Percentiles rank a stretch among this genome's conserved stretches.
Conservation (phyloP, 2,888 invertebrate genomes). For the Xanthia icteritia region DNA sequence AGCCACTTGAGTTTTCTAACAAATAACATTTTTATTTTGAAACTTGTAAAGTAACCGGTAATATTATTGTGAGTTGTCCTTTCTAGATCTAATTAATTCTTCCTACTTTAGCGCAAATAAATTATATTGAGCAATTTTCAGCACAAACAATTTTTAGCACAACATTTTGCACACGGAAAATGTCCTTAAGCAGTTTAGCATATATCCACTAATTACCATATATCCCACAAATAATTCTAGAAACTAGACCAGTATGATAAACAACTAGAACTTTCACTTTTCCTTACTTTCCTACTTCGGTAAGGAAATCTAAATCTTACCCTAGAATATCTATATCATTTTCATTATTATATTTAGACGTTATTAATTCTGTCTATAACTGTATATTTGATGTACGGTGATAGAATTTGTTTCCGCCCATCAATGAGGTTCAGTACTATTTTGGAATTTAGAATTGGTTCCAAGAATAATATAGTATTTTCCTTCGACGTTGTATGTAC, state of each 20-base stretch:
- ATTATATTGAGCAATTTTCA: no score
- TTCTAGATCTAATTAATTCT: background rate
- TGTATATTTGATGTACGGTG: conserved; percentile 5
- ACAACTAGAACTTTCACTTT: conserved; percentile 38
- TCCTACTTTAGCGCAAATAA: no score
- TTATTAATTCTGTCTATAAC: conserved; percentile 3
- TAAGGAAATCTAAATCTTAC: conserved; percentile 18
- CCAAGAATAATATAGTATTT: background rate
- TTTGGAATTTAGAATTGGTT: background rate
- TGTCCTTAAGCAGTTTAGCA: background rate
- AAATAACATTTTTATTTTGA: background rate
- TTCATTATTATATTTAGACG: background rate
- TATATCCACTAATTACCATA: no score
- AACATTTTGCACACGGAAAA: no score
- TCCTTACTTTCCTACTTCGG: conserved; percentile 13
- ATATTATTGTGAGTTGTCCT: background rate
- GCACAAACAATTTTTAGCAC: background rate
- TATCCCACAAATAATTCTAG: conserved; percentile 10
- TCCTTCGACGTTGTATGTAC: no score
- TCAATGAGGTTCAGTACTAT: conserved; percentile 1
- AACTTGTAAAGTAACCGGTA: no score
- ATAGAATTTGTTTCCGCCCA: conserved; percentile 13
- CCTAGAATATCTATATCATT: conserved; percentile 4
- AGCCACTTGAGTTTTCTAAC: no score
- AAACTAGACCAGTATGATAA: conserved; percentile 25